phyloP scores from a whole-genome alignment of 2,888 invertebrate species.

The Cephus nigrinus region DNA sequence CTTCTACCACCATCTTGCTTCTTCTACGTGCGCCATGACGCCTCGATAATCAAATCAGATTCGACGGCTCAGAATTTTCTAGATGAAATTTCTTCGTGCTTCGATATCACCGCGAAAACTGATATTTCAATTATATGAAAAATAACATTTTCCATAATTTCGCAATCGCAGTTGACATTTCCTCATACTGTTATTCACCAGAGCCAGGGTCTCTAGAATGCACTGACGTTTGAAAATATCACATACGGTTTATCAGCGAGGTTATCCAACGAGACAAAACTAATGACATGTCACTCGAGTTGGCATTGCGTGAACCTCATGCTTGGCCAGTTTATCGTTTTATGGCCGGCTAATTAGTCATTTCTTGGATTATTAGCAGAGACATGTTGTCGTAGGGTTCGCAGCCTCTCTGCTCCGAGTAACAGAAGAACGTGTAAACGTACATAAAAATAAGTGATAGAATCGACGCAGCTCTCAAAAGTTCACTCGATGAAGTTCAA shows the following conservation, averaged over 20 bases:
- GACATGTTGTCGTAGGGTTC: not conserved
- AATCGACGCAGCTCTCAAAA: not conserved
- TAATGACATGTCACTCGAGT: constrained; percentile 57
- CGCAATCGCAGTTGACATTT: not conserved
- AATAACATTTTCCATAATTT: not conserved
- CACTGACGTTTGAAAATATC: not conserved
- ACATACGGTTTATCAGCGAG: constrained; percentile 55
- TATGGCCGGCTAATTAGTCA: constrained; percentile 64
- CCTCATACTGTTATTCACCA: not conserved
- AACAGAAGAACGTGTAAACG: not conserved
- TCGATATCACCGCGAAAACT: not conserved
- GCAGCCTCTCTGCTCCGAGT: not conserved
- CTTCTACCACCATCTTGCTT: not conserved
- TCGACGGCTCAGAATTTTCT: not conserved
- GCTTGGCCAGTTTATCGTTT: constrained; percentile 60
- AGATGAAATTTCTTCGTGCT: not conserved
- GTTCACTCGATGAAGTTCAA: not conserved
- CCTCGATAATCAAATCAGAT: not conserved
- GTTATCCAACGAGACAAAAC: constrained; percentile 65
- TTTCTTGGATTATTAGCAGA: constrained; percentile 46
- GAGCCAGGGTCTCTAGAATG: not conserved
- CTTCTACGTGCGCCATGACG: not conserved
- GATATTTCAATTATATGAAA: not conserved
- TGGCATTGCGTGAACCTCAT: constrained; percentile 54
- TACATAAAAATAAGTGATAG: not conserved